Evolutionary conservation across 2,797 vertebrate genomes (phyloP).

Genomic region (Lutra lutra): DNA sequence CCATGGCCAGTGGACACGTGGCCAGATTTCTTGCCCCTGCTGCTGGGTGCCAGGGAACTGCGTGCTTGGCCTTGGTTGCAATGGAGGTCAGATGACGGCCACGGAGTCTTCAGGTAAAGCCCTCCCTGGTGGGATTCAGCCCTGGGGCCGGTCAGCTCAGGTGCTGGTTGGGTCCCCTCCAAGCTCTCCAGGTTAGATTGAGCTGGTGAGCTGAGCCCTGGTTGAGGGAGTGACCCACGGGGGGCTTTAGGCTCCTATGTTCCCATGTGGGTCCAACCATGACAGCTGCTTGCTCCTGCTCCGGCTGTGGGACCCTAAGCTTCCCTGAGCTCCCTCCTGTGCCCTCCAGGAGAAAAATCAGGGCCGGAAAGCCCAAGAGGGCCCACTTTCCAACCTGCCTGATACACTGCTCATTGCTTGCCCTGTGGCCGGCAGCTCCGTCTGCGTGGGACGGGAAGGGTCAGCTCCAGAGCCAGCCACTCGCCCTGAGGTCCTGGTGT

Average conservation of each 20-base stretch:
- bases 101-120: neutral
- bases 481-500: neutral
- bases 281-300: neutral
- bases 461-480: too few species aligned
- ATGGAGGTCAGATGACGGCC: neutral
- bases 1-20: neutral
- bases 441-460: neutral
- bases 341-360: neutral
- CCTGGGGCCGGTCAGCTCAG: neutral
- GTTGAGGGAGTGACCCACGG: neutral
- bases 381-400: neutral
- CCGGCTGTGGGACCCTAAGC: neutral
- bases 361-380: neutral
- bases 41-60: neutral
- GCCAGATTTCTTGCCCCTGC: neutral
- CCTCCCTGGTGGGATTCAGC: neutral
- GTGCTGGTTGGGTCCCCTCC: neutral
- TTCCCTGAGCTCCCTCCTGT: neutral
- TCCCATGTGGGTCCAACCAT: neutral
- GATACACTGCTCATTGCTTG: fast-evolving
- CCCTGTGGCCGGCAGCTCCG: fast-evolving
- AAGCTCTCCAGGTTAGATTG: too few species aligned
- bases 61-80: neutral
- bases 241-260: neutral
- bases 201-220: neutral